Base-by-base conservation (phyloP, 2,797 vertebrate species). In the Helostoma temminkii region DNA sequence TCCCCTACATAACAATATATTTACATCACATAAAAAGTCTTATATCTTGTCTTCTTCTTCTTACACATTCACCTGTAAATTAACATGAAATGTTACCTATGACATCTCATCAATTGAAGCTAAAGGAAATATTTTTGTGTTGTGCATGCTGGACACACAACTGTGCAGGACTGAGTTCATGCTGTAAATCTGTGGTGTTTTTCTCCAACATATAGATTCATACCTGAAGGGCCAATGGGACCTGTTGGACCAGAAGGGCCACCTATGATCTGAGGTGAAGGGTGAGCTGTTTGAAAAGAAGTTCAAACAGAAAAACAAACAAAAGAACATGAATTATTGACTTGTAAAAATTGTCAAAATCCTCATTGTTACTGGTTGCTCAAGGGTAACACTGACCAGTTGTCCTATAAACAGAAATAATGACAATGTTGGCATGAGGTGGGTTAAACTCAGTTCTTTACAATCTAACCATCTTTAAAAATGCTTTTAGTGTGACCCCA, bases 161-260 rank as follows among this genome's bases (percentile, higher is more conserved):
- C 3, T 10, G 21, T 47, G 14, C 55, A 22, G 15, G 32, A 30
- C 25, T 56, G 50, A 49, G 6, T 19, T 21, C 49, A 19, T 25
- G n/a, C 30, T 45, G 32, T 34, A 16, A 9, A 28, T 56, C 18
- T 39, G 14, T 18, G 9, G 19, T 32, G 7, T 39, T 36, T 53
- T 34, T 2, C 16, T 49, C 9, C 4, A 37, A 43, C 14, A 8
- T 26, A 9, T 11, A 18, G 11, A 16, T 47, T 83, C 41, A 8
- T 83, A 93, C 92, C 92, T 84, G 86, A 57, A 41, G 85, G 87
- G 18, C 91, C 91, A 0, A 37, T 7, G 5, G 90, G 84, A 47
- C 92, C 92, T 0, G 62, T 25, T 36, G 89, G 89, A 64, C 92
- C 91, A 1, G 86, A 76, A 16, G 91, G 82, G 3, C 90, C 90